Evolutionary conservation across 2,113 vertebrate species (phyloP).

Genomic region (Arothron firmamentum): DNA sequence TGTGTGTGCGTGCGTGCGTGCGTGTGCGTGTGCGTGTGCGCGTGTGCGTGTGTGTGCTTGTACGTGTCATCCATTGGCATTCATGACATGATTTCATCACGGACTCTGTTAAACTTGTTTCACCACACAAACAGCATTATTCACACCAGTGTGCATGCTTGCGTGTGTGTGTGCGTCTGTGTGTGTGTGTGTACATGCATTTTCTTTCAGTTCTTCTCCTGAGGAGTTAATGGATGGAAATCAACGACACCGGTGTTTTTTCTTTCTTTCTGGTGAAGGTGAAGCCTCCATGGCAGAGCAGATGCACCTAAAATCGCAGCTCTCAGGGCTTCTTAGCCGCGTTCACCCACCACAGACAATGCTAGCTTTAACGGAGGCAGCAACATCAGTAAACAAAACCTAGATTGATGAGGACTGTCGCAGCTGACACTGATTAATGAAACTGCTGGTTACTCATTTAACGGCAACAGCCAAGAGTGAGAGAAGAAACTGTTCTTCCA

Average conservation of each 20-base stretch:
- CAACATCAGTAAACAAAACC: background rate
- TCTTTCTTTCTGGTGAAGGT: background rate
- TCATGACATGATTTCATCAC: constrained; percentile 11
- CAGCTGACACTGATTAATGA: constrained; percentile 14
- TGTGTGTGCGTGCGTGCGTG: background rate
- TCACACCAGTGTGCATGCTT: background rate
- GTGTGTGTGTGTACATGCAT: no score
- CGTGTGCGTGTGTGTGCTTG: no score
- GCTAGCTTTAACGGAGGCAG: background rate
- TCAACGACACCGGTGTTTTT: background rate
- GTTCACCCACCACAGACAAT: no score
- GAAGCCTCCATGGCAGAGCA: background rate
- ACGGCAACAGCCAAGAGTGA: constrained; percentile 2
- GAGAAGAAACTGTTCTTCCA: background rate
- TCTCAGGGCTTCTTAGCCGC: no score
- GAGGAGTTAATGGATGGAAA: constrained; percentile 20
- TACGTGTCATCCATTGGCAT: constrained; percentile 29
- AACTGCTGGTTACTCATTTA: constrained; percentile 1
- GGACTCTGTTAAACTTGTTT: constrained; percentile 46
- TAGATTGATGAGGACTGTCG: background rate
- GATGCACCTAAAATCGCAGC: no score
- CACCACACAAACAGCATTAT: constrained; percentile 13
- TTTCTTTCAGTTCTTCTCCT: constrained; percentile 4
- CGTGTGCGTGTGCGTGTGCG: background rate
- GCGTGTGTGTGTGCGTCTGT: background rate